Evolutionary conservation across 92 coral and sea anemone genomes (phyloP).

Genomic region (Anthopleura xanthogrammica): DNA sequence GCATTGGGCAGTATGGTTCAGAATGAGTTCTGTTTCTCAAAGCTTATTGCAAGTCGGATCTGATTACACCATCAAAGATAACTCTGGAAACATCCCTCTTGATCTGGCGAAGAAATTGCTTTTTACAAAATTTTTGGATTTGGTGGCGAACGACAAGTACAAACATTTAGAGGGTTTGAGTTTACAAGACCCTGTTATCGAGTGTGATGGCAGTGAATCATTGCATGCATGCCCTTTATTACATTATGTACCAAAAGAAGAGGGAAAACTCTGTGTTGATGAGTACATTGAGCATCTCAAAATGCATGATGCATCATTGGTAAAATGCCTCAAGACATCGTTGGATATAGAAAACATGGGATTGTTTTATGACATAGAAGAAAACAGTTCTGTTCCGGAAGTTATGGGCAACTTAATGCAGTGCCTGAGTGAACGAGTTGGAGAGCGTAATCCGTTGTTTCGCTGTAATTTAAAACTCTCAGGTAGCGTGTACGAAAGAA

Average conservation of each 20-base stretch:
- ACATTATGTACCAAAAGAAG: constrained; percentile 25
- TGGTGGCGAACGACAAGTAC: constrained; percentile 36
- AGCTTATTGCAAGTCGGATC: constrained; percentile 31
- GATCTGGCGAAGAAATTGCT: constrained; percentile 32
- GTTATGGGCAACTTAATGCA: constrained; percentile 22
- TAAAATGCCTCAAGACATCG: constrained; percentile 27
- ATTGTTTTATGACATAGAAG: constrained; percentile 34
- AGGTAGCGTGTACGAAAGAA: constrained; percentile 33
- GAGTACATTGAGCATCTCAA: constrained; percentile 30
- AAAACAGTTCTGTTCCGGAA: constrained; percentile 20
- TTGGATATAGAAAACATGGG: constrained; percentile 34
- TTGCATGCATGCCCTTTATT: constrained; percentile 35
- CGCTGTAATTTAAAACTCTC: constrained; percentile 26
- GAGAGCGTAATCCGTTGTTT: constrained; percentile 28
- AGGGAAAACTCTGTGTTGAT: constrained; percentile 13
- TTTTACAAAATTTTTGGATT: constrained; percentile 32
- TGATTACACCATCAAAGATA: constrained; percentile 27
- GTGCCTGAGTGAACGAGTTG: constrained; percentile 32
- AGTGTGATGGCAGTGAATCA: constrained; percentile 20
- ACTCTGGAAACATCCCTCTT: constrained; percentile 33
- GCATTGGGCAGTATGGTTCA: constrained; percentile 41
- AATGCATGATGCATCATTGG: constrained; percentile 24
- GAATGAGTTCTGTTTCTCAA: constrained; percentile 24
- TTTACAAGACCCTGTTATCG: constrained; percentile 30
- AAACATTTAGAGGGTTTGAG: constrained; percentile 20